A percentile compares a stretch with the other conserved stretches of the same genome.
Evolutionary conservation across 2,113 vertebrate species (phyloP).

Genomic region (Ia io): DNA sequence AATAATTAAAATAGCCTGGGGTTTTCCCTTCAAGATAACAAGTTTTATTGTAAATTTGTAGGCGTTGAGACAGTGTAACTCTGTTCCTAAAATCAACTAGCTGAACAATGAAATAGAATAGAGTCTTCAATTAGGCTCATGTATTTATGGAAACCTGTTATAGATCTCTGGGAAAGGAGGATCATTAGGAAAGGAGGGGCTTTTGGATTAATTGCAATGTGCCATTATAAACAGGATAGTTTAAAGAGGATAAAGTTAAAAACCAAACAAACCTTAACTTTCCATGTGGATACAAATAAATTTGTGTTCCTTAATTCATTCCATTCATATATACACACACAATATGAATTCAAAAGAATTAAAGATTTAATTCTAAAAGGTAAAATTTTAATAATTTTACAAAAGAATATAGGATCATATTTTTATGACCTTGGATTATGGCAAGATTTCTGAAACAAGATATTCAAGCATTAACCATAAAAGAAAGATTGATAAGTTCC

Average conservation of each 20-base stretch:
- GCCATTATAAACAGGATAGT: not conserved
- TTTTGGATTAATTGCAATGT: not conserved
- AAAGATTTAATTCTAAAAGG: not conserved
- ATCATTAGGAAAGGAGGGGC: not conserved
- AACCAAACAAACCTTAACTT: not conserved
- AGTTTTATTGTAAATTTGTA: not conserved
- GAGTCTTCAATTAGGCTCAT: not conserved
- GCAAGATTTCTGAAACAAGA: not conserved
- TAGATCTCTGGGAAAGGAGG: not conserved
- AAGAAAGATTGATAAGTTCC: not conserved
- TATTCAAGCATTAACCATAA: not conserved
- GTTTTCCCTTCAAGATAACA: not conserved
- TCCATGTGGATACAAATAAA: not conserved
- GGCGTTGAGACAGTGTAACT: not conserved
- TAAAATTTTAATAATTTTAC: not conserved
- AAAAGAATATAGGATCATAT: not conserved
- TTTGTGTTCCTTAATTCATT: slow-evolving; percentile 34
- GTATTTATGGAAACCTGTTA: not conserved
- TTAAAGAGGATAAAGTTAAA: not conserved
- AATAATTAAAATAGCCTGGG: not conserved
- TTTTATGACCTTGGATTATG: not conserved
- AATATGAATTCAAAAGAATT: not conserved
- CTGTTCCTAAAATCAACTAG: not conserved
- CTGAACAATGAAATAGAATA: not conserved
- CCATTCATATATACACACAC: not conserved